Evolutionary conservation across 2,888 invertebrate genomes (phyloP).

Genomic region (Polydrusus tereticollis): DNA sequence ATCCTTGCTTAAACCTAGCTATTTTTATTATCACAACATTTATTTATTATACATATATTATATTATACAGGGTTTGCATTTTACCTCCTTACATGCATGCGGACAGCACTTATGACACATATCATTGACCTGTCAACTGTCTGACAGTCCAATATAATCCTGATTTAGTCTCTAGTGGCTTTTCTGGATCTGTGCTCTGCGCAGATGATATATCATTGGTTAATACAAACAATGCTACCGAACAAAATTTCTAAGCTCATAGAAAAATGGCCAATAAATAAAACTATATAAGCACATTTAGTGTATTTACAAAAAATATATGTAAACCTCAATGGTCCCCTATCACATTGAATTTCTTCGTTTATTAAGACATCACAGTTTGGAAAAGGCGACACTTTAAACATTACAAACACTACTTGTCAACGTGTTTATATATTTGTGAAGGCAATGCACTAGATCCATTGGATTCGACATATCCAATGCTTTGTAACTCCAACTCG

Average conservation of each 20-base stretch:
- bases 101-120: too few species aligned
- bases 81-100: too few species aligned
- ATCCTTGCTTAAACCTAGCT: too few species aligned
- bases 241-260: background rate
- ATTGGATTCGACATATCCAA: too few species aligned
- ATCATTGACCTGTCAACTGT: too few species aligned
- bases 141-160: too few species aligned
- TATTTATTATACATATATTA: background rate
- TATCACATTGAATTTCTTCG: constrained; percentile 56
- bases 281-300: background rate
- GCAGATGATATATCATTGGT: background rate
- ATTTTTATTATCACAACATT: background rate
- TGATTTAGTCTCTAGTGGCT: too few species aligned
- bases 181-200: too few species aligned
- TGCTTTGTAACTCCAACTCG: background rate
- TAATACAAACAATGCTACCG: background rate
- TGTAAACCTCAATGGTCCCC: constrained; percentile 40
- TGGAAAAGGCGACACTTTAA: constrained; percentile 64
- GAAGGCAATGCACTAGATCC: too few species aligned
- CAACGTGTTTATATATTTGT: constrained; percentile 10
- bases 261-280: background rate
- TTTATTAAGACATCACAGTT: constrained; percentile 64
- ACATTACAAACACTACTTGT: background rate
- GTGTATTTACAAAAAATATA: background rate
- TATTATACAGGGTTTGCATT: background rate